A percentile compares a stretch with the other conserved stretches of the same genome.
phyloP scores from a whole-genome alignment of 1,140 invertebrate species.

The Gryllus bimaculatus region DNA sequence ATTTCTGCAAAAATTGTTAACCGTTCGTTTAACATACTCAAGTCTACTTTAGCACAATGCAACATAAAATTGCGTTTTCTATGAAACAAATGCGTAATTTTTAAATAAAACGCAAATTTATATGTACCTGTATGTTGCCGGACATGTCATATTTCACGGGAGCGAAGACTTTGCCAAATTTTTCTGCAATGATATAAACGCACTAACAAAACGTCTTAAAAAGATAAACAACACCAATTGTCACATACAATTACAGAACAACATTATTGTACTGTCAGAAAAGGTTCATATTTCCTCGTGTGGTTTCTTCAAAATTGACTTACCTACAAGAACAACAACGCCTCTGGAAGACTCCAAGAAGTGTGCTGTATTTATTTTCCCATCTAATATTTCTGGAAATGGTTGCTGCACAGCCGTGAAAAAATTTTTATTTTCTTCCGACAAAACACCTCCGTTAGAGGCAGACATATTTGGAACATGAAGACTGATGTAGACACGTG shows the following conservation, averaged over 20 bases:
- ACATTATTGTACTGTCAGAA: not conserved
- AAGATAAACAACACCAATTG: not conserved
- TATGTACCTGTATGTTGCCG: constrained; percentile 61
- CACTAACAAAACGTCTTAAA: constrained; percentile 7
- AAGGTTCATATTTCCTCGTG: too few relatives aligned
- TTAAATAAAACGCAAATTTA: constrained; percentile 34
- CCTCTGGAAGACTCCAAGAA: constrained; percentile 51
- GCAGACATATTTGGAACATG: constrained; percentile 20
- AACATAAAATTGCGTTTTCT: too few relatives aligned
- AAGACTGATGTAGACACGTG: not conserved
- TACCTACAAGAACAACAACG: constrained; percentile 52
- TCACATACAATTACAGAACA: not conserved
- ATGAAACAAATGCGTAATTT: too few relatives aligned
- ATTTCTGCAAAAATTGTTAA: constrained; percentile 38
- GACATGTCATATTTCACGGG: constrained; percentile 63
- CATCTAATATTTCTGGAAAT: constrained; percentile 35
- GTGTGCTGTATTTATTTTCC: constrained; percentile 47
- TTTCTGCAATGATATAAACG: constrained; percentile 43
- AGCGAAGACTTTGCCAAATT: constrained; percentile 58
- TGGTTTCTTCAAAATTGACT: constrained; percentile 25
- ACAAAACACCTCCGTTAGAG: constrained; percentile 13
- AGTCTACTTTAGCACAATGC: too few relatives aligned
- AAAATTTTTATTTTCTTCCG: constrained; percentile 19
- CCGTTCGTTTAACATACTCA: too few relatives aligned
- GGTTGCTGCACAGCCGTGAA: constrained; percentile 9